Evolutionary conservation across 2,113 vertebrate genomes (phyloP), one percentile per base, ranked within the genome.

Genomic region (Dascyllus trimaculatus): DNA sequence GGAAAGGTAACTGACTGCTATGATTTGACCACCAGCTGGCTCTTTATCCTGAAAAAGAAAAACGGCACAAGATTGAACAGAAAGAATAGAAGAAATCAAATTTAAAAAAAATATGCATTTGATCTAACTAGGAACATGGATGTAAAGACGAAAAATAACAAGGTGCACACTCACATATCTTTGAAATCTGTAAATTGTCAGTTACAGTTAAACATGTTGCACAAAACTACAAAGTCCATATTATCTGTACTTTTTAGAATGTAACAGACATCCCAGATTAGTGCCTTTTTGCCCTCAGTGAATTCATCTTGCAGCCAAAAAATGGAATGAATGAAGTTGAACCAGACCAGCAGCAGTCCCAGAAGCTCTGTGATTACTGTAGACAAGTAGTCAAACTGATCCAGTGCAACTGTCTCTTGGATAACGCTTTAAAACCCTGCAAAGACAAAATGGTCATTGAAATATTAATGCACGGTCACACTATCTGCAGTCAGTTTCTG

Each of bases 1-100:
- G 40, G 97, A 99, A 88, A 97, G 97, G 98, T 99, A 82, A 73
- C 51, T 25, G 8, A 45, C 48, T 46, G 21, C 5, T 26, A 29
- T 24, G 13, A 2, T 65, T 26, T 60, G 11, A 56, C 53, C 14
- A 3, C 24, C 53, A 45, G 21, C 53, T 13, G 40, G 15, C 40
- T 43, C n/a, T n/a, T 11, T 25, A n/a, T 24, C 18, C 19, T 45
- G 57, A 32, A 4, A 0, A n/a, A n/a, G n/a, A 54, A 24, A 38
- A 72, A 19, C 24, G 11, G 15, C 2, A 8, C 5, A 29, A 29
- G 29, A 18, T 3, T 4, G 4, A 53, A 49, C 9, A 15, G 3
- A 14, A 43, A 43, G 11, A 43, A 43, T 10, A 8, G 13, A 43
- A 43, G 40, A 43, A 43, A 13, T n/a, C 40, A 7, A 9, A 40